Percentiles rank a stretch among this genome's conserved stretches.
These are phyloP conservation scores for Ommatoiulus sabulosus DNA, from an alignment of 2,888 invertebrate species.

Conservation along the genomic window DNA sequence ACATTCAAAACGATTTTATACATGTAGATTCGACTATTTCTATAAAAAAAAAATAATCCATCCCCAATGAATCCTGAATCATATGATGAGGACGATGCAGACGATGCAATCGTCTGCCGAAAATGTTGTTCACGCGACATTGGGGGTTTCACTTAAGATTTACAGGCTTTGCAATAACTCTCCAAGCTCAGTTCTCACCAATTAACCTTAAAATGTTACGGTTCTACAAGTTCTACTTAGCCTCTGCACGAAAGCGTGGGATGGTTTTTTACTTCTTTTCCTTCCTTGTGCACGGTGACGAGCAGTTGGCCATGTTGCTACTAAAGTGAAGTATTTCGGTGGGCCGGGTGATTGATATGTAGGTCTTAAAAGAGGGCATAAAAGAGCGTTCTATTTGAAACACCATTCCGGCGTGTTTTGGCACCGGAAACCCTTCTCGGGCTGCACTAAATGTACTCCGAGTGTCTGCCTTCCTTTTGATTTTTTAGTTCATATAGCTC, in stretches of 20 bases:
- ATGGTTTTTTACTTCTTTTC: neutral
- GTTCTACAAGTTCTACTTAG: neutral
- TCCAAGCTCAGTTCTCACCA: neutral
- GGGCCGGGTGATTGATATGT: slow-evolving; percentile 41
- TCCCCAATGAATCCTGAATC: too few species aligned
- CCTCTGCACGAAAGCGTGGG: neutral
- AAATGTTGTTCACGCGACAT: neutral
- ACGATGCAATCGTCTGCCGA: too few species aligned
- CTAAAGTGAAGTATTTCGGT: slow-evolving; percentile 27
- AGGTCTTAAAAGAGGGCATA: slow-evolving; percentile 48
- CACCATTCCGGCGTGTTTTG: slow-evolving; percentile 50
- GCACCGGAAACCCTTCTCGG: slow-evolving; percentile 47
- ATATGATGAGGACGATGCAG: too few species aligned
- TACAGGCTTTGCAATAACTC: neutral
- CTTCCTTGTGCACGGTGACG: neutral
- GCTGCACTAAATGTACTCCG: slow-evolving; percentile 29
- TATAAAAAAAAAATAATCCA: too few species aligned
- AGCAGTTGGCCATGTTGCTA: slow-evolving; percentile 44
- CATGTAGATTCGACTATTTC: too few species aligned
- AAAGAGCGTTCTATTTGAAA: slow-evolving; percentile 51
- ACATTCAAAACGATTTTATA: too few species aligned
- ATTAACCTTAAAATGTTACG: neutral
- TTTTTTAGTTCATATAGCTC: neutral
- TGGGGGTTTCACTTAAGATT: neutral
- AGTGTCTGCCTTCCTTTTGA: slow-evolving; percentile 17